These are phyloP conservation scores for Ptyas mucosa DNA, from an alignment of 2,113 vertebrate species.

Conservation along the genomic window DNA sequence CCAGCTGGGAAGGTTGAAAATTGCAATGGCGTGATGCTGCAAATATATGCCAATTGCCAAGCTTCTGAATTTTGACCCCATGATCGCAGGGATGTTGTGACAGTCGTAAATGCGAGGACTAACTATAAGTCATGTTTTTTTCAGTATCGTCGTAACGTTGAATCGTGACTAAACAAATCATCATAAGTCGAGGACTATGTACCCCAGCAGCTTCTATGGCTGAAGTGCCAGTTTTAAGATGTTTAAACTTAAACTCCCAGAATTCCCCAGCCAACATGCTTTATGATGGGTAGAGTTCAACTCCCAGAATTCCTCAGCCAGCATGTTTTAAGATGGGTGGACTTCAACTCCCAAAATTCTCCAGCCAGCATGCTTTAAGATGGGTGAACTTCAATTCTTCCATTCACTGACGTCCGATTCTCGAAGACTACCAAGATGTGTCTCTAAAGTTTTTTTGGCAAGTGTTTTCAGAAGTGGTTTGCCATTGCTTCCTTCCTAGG, in stretches of 20 bases:
- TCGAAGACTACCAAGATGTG: not conserved
- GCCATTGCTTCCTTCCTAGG: not conserved
- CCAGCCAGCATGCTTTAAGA: no score
- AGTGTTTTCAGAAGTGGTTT: not conserved
- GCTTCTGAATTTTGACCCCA: not conserved
- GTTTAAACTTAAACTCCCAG: not conserved
- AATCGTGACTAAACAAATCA: not conserved
- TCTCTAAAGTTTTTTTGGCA: not conserved
- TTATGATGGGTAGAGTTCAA: not conserved
- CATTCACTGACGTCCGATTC: not conserved
- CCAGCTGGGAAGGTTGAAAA: not conserved
- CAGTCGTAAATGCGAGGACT: not conserved
- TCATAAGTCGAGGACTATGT: not conserved
- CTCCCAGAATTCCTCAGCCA: no score
- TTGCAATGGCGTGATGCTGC: no score
- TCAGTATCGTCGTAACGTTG: not conserved
- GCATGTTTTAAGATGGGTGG: no score
- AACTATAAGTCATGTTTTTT: not conserved
- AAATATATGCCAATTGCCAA: not conserved
- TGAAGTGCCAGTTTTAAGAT: not conserved
- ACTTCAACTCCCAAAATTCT: no score
- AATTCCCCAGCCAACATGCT: not conserved
- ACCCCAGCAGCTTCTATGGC: not conserved
- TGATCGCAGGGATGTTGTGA: not conserved
- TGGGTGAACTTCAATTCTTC: not conserved